These are phyloP conservation scores for Heliconius congener DNA, from an alignment of 1,140 invertebrate species.

Conservation along the genomic window DNA sequence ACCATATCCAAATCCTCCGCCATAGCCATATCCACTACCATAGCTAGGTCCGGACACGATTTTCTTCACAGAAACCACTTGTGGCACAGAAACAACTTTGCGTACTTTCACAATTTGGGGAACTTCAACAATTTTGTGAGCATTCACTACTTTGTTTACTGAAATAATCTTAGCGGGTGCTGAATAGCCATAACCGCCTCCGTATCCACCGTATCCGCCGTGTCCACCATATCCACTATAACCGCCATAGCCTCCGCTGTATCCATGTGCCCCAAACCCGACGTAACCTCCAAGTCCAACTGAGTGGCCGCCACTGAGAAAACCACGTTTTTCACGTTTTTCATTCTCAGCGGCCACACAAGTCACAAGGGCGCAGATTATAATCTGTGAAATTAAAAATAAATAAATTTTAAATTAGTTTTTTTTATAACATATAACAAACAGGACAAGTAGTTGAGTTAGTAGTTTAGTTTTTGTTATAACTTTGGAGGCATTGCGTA, in stretches of 20 bases:
- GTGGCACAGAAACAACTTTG: constrained; percentile 56
- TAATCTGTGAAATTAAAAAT: constrained; percentile 34
- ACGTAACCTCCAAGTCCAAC: constrained; percentile 6
- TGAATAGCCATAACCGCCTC: constrained; percentile 17
- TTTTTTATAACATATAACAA: background rate
- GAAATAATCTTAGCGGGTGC: constrained; percentile 42
- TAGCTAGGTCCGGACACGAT: constrained; percentile 48
- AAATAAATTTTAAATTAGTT: background rate
- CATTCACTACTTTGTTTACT: constrained; percentile 54
- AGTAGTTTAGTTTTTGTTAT: too few species aligned
- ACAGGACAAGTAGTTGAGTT: too few species aligned
- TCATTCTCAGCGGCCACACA: constrained; percentile 39
- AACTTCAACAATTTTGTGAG: constrained; percentile 49
- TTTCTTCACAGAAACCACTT: constrained; percentile 59
- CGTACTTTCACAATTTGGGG: constrained; percentile 54
- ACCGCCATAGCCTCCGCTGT: constrained; percentile 28
- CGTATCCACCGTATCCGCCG: constrained; percentile 31
- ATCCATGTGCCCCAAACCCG: constrained; percentile 14
- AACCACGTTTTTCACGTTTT: constrained; percentile 40
- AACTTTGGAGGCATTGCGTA: too few species aligned
- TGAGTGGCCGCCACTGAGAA: background rate
- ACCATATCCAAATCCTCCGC: constrained; percentile 28
- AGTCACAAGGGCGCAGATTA: constrained; percentile 41
- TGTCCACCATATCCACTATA: constrained; percentile 23
- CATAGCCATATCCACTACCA: constrained; percentile 22